A percentile compares a stretch with the other conserved stretches of the same genome.
These are phyloP conservation scores for Sebastes umbrosus DNA, from an alignment of 2,797 vertebrate species.

Conservation along the genomic window DNA sequence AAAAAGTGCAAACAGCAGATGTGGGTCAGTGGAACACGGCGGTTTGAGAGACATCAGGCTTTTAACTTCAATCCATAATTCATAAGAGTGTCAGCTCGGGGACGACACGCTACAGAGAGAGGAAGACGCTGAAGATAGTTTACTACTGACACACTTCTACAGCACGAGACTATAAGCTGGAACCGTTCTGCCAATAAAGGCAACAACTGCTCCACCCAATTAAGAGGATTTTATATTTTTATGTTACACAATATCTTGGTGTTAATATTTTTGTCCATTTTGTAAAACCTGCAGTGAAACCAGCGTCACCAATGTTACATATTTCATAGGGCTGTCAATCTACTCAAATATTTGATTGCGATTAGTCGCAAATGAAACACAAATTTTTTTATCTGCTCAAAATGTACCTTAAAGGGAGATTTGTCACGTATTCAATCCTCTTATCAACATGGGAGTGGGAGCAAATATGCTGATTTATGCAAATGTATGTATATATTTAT, in stretches of 20 bases:
- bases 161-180: neutral
- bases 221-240: neutral
- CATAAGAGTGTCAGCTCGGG: conserved; percentile 23
- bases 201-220: neutral
- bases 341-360: too few relatives aligned
- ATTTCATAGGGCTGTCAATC: too few relatives aligned
- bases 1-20: conserved; percentile 24
- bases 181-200: neutral
- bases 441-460: accelerated
- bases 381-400: too few relatives aligned
- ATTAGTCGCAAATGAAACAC: too few relatives aligned
- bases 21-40: conserved; percentile 48
- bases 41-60: conserved; percentile 19
- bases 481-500: too few relatives aligned
- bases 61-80: conserved; percentile 55
- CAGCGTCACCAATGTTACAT: neutral
- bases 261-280: neutral
- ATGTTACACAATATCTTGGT: neutral
- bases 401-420: too few relatives aligned
- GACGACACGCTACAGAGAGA: neutral
- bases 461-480: too few relatives aligned
- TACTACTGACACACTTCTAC: neutral
- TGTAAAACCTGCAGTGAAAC: neutral
- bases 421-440: too few relatives aligned
- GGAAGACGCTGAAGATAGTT: neutral